These are phyloP conservation scores for Diaphora mendica DNA, from an alignment of 2,888 invertebrate genomes.

Conservation along the genomic window DNA sequence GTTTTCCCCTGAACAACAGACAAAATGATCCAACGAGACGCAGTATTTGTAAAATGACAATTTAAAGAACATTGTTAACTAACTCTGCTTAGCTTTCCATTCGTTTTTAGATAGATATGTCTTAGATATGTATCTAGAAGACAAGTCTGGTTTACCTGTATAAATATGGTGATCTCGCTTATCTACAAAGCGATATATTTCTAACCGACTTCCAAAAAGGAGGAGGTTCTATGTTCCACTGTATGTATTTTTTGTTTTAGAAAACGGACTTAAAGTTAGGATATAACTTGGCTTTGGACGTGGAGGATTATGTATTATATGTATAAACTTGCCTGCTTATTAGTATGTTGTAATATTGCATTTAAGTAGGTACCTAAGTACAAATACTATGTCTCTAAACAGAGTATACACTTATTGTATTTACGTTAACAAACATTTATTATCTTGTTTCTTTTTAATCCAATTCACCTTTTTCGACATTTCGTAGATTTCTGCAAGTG, in stretches of 20 bases:
- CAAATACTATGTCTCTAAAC: slow-evolving; percentile 27
- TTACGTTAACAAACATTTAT: neutral
- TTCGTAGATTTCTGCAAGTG: slow-evolving; percentile 12
- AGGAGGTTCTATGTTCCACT: too few relatives aligned
- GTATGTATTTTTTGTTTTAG: too few relatives aligned
- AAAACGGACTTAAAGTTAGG: neutral
- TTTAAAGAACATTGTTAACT: too few relatives aligned
- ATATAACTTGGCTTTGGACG: slow-evolving; percentile 26
- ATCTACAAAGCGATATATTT: slow-evolving; percentile 9
- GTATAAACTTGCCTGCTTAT: slow-evolving; percentile 39
- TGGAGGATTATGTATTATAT: slow-evolving; percentile 21
- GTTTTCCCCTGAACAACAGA: neutral
- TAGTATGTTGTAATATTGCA: slow-evolving; percentile 20
- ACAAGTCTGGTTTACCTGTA: neutral
- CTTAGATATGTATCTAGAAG: neutral
- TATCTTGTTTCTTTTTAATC: neutral
- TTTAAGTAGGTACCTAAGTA: slow-evolving; percentile 27
- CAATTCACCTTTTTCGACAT: neutral
- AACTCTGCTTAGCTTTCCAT: neutral
- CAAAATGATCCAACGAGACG: neutral
- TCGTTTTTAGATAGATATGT: neutral
- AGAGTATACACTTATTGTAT: slow-evolving; percentile 13
- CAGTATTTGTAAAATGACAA: neutral
- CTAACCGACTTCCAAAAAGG: too few relatives aligned
- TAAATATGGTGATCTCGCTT: neutral